Base-by-base conservation (phyloP, 2,797 vertebrate species). In the Dryobates pubescens region DNA sequence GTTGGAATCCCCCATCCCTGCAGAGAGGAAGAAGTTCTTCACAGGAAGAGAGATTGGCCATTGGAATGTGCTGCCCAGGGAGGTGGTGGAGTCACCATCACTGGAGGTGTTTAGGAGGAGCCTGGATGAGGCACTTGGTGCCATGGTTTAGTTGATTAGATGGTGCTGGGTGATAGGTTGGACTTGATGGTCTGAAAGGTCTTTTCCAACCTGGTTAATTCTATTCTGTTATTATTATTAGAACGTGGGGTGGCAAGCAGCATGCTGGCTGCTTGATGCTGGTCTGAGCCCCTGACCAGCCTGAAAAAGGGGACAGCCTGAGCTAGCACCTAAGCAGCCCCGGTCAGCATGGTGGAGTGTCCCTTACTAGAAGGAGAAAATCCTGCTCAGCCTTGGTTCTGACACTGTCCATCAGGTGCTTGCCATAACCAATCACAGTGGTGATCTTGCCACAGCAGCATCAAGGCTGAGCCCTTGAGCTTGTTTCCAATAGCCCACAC, bases 381-480 rank as follows among this genome's bases (percentile, higher is more conserved):
- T n/a, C 26, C 62, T 85, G 51, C 58, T 89, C 32, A 58, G 53
- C 14, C 26, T 71, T 45, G 10, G 6, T 45, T 89, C 68, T 53
- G n/a, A 63, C 22, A 10, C 17, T 45, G 34, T 64, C 63, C 27
- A 3, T 51, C 38, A 81, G n/a, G 34, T 53, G 49, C 24, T 59
- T 64, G 41, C 20, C 54, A 32, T 13, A 27, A 29, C 36, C 67
- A 34, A 61, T 17, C 1, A 0, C 38, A 63, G 36, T 0, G 0
- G 20, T 34, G 30, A 57, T 1, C 1, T 38, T 90, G 63, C 54
- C 0, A 0, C 10, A n/a, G n/a, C 5, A 43, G 13, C 29, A 76
- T 18, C 68, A 32, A 24, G n/a, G 34, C 43, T 88, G 43, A 67
- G 81, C 34, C 14, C 26, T 47, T 0, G 0, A 49, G 17, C 2